These are phyloP conservation scores for Drosophila navojoa DNA, from an alignment of 1,140 invertebrate species.

Conservation along the genomic window DNA sequence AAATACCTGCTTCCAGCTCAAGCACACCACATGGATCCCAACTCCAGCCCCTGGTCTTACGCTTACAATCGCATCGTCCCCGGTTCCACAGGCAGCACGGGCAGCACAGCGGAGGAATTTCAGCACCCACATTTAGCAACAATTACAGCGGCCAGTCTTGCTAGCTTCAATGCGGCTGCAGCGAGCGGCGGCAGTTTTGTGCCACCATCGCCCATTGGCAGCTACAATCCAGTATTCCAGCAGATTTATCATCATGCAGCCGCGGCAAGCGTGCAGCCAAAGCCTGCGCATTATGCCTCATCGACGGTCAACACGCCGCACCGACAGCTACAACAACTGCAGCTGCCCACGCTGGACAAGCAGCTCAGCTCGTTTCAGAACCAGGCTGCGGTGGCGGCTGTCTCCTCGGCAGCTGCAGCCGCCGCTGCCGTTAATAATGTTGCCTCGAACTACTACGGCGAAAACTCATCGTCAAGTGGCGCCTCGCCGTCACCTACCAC, in stretches of 20 bases:
- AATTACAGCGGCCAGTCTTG: conserved; percentile 73
- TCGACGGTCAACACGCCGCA: conserved; percentile 77
- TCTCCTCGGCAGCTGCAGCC: conserved; percentile 66
- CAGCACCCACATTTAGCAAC: conserved; percentile 79
- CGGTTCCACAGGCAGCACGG: conserved; percentile 65
- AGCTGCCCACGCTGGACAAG: conserved; percentile 77
- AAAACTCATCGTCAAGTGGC: conserved; percentile 80
- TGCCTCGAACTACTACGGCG: conserved; percentile 80
- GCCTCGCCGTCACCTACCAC: conserved; percentile 80
- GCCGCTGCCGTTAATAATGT: conserved; percentile 76
- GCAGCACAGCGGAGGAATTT: conserved; percentile 75
- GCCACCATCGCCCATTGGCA: conserved; percentile 78
- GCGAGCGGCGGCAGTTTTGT: conserved; percentile 81
- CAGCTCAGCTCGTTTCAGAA: conserved; percentile 79
- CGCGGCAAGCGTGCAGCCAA: conserved; percentile 77
- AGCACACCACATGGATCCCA: conserved; percentile 74
- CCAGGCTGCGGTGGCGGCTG: conserved; percentile 73
- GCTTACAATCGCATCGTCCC: conserved; percentile 82
- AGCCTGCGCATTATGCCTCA: conserved; percentile 80
- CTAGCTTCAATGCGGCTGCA: conserved; percentile 79
- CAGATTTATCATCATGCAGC: conserved; percentile 83
- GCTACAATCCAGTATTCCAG: conserved; percentile 83
- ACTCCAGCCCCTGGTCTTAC: conserved; percentile 82
- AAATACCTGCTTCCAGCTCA: conserved; percentile 34
- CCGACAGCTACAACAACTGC: conserved; percentile 76